These are phyloP conservation scores for Sphaerophoria taeniata DNA, from an alignment of 2,888 invertebrate species.

Conservation along the genomic window DNA sequence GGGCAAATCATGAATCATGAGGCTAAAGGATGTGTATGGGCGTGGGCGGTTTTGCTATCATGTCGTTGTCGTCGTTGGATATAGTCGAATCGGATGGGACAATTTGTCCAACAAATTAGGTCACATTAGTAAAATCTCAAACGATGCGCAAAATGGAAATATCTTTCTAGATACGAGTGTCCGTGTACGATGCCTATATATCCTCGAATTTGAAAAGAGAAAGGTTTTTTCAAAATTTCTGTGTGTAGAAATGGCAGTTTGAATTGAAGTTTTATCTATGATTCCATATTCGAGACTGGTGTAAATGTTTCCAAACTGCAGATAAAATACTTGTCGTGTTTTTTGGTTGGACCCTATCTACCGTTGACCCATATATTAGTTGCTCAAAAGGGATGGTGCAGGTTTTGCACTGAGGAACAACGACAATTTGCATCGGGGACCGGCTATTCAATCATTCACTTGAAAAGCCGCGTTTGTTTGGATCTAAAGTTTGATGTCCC, in stretches of 20 bases:
- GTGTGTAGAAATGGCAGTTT: neutral
- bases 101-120: constrained; percentile 54
- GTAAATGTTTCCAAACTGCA: neutral
- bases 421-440: neutral
- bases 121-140: constrained; percentile 27
- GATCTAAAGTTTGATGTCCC: neutral
- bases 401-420: neutral
- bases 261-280: constrained; percentile 21
- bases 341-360: neutral
- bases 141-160: constrained; percentile 32
- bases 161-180: neutral
- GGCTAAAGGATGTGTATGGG: neutral
- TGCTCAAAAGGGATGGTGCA: neutral
- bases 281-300: constrained; percentile 5
- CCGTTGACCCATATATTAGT: constrained; percentile 1
- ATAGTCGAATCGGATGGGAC: neutral
- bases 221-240: neutral
- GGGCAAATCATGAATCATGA: constrained; percentile 45
- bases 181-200: neutral
- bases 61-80: too few relatives aligned
- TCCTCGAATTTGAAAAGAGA: neutral
- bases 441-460: constrained; percentile 8
- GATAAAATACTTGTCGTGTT: constrained; percentile 23
- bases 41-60: neutral
- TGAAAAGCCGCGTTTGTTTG: neutral